Evolutionary conservation across 2,888 invertebrate genomes (phyloP).

Genomic region (Spisula subtruncata): DNA sequence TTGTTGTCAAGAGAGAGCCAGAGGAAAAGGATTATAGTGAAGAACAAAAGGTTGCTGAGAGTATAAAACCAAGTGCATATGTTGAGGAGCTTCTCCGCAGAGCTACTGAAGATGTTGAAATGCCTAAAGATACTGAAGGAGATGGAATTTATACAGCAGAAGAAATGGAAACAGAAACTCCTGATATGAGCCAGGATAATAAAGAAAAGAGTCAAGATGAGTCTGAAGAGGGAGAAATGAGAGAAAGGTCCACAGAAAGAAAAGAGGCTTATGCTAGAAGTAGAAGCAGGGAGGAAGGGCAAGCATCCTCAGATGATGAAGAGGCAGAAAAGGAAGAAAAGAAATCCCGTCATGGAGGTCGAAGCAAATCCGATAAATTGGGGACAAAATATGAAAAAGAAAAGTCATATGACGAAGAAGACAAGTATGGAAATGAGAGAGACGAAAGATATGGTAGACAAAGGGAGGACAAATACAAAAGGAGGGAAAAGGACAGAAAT

Average conservation of each 20-base stretch:
- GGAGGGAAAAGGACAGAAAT: constrained; percentile 35
- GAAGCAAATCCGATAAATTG: constrained; percentile 31
- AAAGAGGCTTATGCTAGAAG: background rate
- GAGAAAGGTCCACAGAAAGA: constrained; percentile 24
- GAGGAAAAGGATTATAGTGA: background rate
- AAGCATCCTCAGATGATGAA: constrained; percentile 20
- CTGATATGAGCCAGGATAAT: background rate
- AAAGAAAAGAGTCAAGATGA: background rate
- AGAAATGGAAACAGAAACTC: constrained; percentile 24
- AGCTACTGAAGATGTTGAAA: background rate
- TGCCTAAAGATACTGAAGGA: constrained; percentile 12
- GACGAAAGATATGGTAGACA: background rate
- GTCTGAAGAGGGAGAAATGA: constrained; percentile 23
- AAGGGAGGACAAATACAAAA: constrained; percentile 37
- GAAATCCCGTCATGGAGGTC: background rate
- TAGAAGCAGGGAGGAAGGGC: background rate
- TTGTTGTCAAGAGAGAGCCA: constrained; percentile 32
- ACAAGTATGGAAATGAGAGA: constrained; percentile 31
- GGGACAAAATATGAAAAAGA: background rate
- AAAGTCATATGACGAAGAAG: constrained; percentile 29
- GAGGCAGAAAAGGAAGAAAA: constrained; percentile 27
- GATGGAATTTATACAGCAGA: background rate
- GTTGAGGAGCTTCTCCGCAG: background rate
- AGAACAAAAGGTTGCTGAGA: background rate
- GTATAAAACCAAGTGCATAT: background rate